These are phyloP conservation scores for Torymus tubicola DNA, from an alignment of 2,888 invertebrate species.

Conservation along the genomic window DNA sequence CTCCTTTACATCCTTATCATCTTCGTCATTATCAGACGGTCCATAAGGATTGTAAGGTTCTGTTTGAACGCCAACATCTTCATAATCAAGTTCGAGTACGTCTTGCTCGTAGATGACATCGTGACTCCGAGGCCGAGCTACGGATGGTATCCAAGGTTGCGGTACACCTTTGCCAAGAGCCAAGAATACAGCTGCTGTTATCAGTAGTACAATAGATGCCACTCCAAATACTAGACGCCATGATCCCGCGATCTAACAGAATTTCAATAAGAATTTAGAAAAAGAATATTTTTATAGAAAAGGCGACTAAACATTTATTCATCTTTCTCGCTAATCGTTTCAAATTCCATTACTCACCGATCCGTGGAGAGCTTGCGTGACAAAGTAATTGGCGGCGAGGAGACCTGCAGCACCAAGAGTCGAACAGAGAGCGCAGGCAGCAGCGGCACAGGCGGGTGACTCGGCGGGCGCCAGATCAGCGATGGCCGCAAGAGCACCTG, in stretches of 20 bases:
- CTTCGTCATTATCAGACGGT: constrained; percentile 60
- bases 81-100: constrained; percentile 72
- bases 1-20: constrained; percentile 62
- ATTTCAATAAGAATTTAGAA: neutral
- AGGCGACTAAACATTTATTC: too few relatives aligned
- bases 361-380: constrained; percentile 80
- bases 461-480: constrained; percentile 80
- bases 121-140: constrained; percentile 73
- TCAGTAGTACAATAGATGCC: constrained; percentile 78
- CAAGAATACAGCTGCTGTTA: constrained; percentile 79
- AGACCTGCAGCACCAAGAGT: constrained; percentile 80
- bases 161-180: constrained; percentile 80
- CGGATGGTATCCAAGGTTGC: constrained; percentile 79
- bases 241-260: constrained; percentile 78
- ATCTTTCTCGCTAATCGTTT: too few relatives aligned
- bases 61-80: constrained; percentile 74
- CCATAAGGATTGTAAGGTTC: constrained; percentile 71
- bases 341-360: constrained; percentile 74
- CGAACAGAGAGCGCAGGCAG: constrained; percentile 77
- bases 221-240: constrained; percentile 81
- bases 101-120: constrained; percentile 75
- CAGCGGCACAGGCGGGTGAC: constrained; percentile 74
- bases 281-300: too few relatives aligned
- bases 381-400: constrained; percentile 79
- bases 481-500: constrained; percentile 80